phyloP scores from a whole-genome alignment of 2,797 vertebrate genomes.

The Xiphophorus birchmanni region DNA sequence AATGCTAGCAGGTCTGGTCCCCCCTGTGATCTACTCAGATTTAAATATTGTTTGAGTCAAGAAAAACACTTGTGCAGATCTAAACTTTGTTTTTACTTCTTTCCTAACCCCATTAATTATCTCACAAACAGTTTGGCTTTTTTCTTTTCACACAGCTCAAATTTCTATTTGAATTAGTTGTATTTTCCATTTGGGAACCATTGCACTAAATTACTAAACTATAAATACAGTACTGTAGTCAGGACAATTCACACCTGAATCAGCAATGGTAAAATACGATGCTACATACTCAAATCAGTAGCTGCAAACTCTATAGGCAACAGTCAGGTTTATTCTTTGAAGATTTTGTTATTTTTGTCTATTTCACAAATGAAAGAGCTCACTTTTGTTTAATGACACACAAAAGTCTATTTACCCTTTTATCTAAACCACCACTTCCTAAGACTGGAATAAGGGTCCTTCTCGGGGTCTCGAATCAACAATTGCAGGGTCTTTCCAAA shows the following conservation, averaged over 20 bases:
- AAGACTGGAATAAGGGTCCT: too few species aligned
- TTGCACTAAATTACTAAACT: not conserved
- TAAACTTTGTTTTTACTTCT: not conserved
- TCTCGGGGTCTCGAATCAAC: not conserved
- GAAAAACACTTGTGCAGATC: not conserved
- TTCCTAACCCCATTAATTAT: constrained; percentile 2
- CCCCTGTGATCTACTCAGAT: not conserved
- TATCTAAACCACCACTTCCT: not conserved
- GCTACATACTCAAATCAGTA: not conserved
- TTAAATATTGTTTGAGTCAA: constrained; percentile 4
- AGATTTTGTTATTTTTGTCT: not conserved
- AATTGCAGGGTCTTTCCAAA: not conserved
- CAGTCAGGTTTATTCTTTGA: not conserved
- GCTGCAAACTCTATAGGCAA: not conserved
- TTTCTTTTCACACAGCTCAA: not conserved
- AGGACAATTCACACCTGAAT: not conserved
- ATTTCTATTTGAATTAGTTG: not conserved
- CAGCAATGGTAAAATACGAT: not conserved
- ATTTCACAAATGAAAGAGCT: not conserved
- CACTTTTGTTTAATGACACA: not conserved
- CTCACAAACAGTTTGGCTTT: not conserved
- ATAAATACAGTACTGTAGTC: not conserved
- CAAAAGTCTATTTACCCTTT: not conserved
- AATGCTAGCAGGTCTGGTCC: not conserved
- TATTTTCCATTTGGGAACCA: not conserved